Base-by-base conservation (phyloP, 2,797 vertebrate genomes). In the Phoxinus dragarum region DNA sequence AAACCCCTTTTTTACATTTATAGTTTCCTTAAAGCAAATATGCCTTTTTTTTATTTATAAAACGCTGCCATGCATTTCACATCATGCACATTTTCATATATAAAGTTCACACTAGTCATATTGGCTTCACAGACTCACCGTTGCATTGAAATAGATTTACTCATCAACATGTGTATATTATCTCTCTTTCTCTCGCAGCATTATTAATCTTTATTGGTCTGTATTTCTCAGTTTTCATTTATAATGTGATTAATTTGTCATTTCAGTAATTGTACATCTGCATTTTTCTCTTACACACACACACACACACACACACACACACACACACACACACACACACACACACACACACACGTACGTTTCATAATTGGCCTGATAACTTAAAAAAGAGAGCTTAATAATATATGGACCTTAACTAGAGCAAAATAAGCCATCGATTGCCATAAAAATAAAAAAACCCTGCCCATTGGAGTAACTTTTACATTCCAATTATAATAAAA, bases 401-500 rank as follows among this genome's bases (percentile, higher is more conserved):
- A n/a, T 11, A 21, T 81, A 59, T 54, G 14, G 21, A 44, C 44
- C 72, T 49, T 23, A 27, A 40, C 42, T 42, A 71, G 61, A 80
- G 61, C 31, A 31, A 81, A 81, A 56, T 67, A 16, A 40, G 54
- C 21, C 59, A 86, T 76, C 5, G 38, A 68, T 40, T 67, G 71
- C 14, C 19, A 2, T 64, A 12, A 74, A 44, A 59, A 34, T n/a
- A n/a, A 11, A 11, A 16, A 36, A 66, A 31, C 4, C 49, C 10
- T 44, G 40, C 1, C n/a, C 23, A 12, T 16, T 19, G n/a, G 38
- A 81, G 47, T 54, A 34, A 36, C 8, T 16, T 12, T 38, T 7
- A 47, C 34, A 12, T 44, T 66, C 34, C 56, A 86, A 56, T 73
- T 80, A 54, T 40, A 67, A 52, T 68, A 80, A 42, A 78, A 78